A percentile compares a stretch with the other conserved stretches of the same genome.
Evolutionary conservation across 2,113 vertebrate genomes (phyloP).

Genomic region (sheep (Ovis aries)): DNA sequence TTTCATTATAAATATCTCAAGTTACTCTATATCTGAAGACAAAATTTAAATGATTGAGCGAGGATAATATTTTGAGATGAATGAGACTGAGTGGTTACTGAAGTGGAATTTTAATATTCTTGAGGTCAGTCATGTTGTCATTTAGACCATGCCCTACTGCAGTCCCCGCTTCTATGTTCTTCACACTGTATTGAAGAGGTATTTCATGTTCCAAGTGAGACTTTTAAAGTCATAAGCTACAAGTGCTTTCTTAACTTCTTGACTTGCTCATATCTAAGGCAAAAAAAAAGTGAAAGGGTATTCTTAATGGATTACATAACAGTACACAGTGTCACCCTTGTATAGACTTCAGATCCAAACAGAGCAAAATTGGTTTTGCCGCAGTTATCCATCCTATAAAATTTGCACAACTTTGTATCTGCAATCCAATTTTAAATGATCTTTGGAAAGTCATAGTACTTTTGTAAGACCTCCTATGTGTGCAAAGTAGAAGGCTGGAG

Average conservation of each 20-base stretch:
- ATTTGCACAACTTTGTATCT: background rate
- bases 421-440: background rate
- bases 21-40: conserved; percentile 39
- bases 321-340: background rate
- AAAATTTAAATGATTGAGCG: conserved; percentile 76
- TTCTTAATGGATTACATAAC: background rate
- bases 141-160: conserved; percentile 23
- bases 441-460: background rate
- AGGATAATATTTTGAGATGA: conserved; percentile 72
- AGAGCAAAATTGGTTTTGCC: background rate
- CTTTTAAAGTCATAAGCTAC: conserved; percentile 81
- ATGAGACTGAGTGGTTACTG: conserved; percentile 79
- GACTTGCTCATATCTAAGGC: background rate
- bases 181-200: conserved; percentile 76
- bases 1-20: conserved; percentile 24
- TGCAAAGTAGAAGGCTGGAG: background rate
- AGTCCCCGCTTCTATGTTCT: background rate
- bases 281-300: background rate
- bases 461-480: background rate
- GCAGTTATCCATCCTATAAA: background rate
- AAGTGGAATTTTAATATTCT: conserved; percentile 5
- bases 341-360: background rate
- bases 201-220: conserved; percentile 78
- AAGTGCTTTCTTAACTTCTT: conserved; percentile 12
- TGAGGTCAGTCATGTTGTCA: conserved; percentile 28